Percentiles rank a stretch among this genome's conserved stretches.
phyloP scores from a whole-genome alignment of 23 tunicate genomes.

The Halocynthia roretzi region DNA sequence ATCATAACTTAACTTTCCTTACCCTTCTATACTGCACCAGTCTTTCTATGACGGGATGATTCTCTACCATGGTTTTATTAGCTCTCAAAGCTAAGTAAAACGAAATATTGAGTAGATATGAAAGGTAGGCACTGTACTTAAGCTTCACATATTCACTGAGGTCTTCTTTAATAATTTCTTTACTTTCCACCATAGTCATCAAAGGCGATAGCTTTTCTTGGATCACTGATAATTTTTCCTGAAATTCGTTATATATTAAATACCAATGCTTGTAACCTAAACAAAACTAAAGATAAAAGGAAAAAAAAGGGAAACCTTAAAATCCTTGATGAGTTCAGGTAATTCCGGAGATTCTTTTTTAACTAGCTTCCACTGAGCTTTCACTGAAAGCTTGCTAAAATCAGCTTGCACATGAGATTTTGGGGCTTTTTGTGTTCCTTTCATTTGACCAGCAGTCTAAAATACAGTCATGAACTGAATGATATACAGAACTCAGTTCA shows the following conservation, averaged over 20 bases:
- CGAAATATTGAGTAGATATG: conserved; percentile 67
- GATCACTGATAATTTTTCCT: conserved; percentile 48
- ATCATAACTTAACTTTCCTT: conserved; percentile 1
- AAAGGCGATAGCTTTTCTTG: conserved; percentile 32
- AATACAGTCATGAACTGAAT: not conserved
- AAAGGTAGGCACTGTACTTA: conserved; percentile 31
- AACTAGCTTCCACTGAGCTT: conserved; percentile 74
- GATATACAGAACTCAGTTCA: too few relatives aligned
- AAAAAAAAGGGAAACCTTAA: conserved; percentile 34
- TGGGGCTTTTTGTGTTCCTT: not conserved
- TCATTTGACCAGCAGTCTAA: not conserved
- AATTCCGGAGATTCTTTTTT: conserved; percentile 77
- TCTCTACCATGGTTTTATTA: conserved; percentile 20
- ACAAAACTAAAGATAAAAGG: not conserved
- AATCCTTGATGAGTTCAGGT: conserved; percentile 46
- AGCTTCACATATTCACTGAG: conserved; percentile 45
- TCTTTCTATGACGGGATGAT: conserved; percentile 68
- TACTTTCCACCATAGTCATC: conserved; percentile 29
- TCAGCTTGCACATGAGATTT: conserved; percentile 34
- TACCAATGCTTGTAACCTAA: not conserved
- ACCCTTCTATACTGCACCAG: conserved; percentile 80
- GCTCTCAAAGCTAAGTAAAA: conserved; percentile 70
- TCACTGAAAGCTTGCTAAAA: conserved; percentile 40
- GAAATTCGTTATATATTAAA: conserved; percentile 1
- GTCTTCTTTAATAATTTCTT: conserved; percentile 23